These are phyloP conservation scores for Phrynocephalus vlangalii DNA, from an alignment of 2,797 vertebrate species.

Conservation along the genomic window DNA sequence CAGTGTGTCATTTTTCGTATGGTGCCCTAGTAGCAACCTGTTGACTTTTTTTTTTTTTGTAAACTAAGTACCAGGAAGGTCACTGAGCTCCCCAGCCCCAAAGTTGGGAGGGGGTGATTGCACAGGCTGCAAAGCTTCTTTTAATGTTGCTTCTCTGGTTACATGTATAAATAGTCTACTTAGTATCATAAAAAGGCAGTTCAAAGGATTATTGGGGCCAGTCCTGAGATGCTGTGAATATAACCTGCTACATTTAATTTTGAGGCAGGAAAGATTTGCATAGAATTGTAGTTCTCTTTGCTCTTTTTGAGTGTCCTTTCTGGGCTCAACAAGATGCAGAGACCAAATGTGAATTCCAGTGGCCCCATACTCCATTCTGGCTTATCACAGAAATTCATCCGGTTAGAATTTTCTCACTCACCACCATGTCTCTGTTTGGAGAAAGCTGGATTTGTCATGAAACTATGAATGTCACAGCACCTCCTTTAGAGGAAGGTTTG, in stretches of 20 bases:
- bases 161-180: not conserved
- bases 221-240: constrained; percentile 34
- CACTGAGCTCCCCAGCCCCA: too few species aligned
- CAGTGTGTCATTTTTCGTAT: too few species aligned
- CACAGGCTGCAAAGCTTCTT: too few species aligned
- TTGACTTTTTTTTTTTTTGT: constrained; percentile 37
- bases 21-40: constrained; percentile 25
- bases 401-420: not conserved
- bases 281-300: not conserved
- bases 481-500: not conserved
- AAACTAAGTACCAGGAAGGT: not conserved
- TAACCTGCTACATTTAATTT: constrained; percentile 9
- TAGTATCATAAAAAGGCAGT: not conserved
- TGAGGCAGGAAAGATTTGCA: constrained; percentile 19
- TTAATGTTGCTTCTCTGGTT: constrained; percentile 35
- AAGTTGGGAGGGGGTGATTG: too few species aligned
- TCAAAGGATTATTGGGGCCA: not conserved
- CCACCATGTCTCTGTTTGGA: not conserved
- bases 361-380: not conserved
- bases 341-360: too few species aligned
- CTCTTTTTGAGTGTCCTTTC: rapidly evolving
- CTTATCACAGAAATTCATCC: not conserved
- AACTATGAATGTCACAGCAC: not conserved
- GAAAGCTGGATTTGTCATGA: not conserved
- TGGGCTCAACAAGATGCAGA: not conserved